Conservation (phyloP, 2,797 vertebrate genomes). For the Pseudochirops cupreus region DNA sequence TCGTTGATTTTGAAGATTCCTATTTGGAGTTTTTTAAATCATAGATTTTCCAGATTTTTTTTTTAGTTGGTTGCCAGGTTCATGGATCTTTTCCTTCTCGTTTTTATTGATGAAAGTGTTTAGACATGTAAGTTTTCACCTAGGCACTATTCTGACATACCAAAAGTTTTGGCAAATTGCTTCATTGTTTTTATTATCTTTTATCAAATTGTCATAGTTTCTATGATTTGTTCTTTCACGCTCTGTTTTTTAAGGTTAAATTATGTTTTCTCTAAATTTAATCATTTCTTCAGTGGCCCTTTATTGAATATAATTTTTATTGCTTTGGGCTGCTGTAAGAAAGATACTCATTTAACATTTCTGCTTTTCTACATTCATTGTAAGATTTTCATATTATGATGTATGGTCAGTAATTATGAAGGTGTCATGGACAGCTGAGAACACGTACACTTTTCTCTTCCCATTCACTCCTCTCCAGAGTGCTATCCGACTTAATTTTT, state of each 20-base stretch:
- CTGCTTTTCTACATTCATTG: background rate
- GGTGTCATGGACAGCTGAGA: background rate
- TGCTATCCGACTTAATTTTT: too few relatives aligned
- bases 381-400: background rate
- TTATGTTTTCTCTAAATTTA: background rate
- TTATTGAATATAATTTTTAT: background rate
- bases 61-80: background rate
- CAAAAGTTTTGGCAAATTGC: background rate
- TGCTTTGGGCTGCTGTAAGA: too few relatives aligned
- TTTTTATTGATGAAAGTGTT: background rate
- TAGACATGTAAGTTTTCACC: background rate
- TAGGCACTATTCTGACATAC: background rate
- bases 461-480: background rate
- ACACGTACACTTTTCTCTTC: background rate
- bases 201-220: background rate
- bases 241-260: background rate
- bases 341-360: background rate
- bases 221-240: background rate
- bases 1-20: background rate
- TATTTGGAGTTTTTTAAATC: background rate
- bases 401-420: background rate
- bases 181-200: background rate
- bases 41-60: background rate
- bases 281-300: background rate
- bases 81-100: background rate